Conservation (phyloP, 2,113 vertebrate species). For the Menura novaehollandiae region DNA sequence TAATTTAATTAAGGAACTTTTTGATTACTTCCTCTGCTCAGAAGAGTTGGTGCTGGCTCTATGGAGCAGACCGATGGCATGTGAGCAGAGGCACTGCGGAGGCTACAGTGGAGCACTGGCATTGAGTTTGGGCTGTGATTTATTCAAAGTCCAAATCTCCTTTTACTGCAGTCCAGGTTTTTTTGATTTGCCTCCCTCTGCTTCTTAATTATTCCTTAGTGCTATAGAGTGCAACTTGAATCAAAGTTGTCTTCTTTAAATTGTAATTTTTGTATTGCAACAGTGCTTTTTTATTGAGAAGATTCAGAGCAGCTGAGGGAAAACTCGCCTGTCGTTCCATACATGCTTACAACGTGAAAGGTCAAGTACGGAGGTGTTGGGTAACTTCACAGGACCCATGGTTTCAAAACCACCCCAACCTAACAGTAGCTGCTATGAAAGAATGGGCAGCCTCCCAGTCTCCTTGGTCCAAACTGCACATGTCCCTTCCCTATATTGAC, state of each 20-base stretch:
- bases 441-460: background rate
- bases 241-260: background rate
- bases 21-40: background rate
- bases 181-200: background rate
- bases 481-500: background rate
- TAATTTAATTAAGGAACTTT: background rate
- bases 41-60: background rate
- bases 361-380: background rate
- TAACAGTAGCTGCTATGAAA: background rate
- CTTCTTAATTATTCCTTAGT: background rate
- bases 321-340: accelerated
- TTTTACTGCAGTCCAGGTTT: background rate
- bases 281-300: background rate
- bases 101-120: background rate
- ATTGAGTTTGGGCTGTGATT: background rate
- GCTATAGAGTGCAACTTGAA: background rate
- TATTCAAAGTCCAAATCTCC: background rate
- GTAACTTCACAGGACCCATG: background rate
- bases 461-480: background rate
- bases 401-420: background rate
- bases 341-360: accelerated
- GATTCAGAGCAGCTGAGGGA: background rate
- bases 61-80: background rate
- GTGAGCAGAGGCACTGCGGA: background rate
- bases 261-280: background rate